phyloP scores from a whole-genome alignment of 1,140 invertebrate species.

The Pseudobourletiella spinata region DNA sequence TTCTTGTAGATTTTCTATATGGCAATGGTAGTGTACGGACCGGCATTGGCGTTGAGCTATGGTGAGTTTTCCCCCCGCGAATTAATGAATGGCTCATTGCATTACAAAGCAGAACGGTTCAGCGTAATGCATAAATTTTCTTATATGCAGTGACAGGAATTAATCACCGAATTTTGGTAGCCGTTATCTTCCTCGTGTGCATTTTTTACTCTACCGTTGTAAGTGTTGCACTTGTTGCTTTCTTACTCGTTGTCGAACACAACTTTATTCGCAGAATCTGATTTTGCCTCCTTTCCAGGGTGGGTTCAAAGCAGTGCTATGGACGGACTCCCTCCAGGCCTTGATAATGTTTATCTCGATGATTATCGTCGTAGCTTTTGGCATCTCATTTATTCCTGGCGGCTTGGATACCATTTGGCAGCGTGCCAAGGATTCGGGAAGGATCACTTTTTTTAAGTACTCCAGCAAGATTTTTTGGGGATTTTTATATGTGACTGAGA shows the following conservation, averaged over 20 bases:
- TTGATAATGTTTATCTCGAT: constrained; percentile 56
- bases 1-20: constrained; percentile 39
- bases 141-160: constrained; percentile 26
- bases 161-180: constrained; percentile 22
- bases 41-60: constrained; percentile 41
- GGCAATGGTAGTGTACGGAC: constrained; percentile 41
- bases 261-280: neutral
- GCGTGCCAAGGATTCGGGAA: constrained; percentile 38
- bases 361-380: constrained; percentile 45
- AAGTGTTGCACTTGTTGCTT: constrained; percentile 39
- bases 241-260: neutral
- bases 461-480: no score
- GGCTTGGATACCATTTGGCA: constrained; percentile 44
- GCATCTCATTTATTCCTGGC: constrained; percentile 42
- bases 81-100: neutral
- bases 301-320: constrained; percentile 24
- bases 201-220: constrained; percentile 43
- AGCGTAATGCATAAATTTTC: neutral
- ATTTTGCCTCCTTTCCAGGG: constrained; percentile 5
- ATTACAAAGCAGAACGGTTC: neutral
- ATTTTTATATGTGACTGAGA: neutral
- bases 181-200: constrained; percentile 27
- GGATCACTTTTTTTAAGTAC: constrained; percentile 47
- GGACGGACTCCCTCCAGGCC: constrained; percentile 63
- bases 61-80: constrained; percentile 35